Percentiles rank a stretch among this genome's conserved stretches.
phyloP scores from a whole-genome alignment of 2,888 invertebrate genomes.

The Tortricodes alternella region DNA sequence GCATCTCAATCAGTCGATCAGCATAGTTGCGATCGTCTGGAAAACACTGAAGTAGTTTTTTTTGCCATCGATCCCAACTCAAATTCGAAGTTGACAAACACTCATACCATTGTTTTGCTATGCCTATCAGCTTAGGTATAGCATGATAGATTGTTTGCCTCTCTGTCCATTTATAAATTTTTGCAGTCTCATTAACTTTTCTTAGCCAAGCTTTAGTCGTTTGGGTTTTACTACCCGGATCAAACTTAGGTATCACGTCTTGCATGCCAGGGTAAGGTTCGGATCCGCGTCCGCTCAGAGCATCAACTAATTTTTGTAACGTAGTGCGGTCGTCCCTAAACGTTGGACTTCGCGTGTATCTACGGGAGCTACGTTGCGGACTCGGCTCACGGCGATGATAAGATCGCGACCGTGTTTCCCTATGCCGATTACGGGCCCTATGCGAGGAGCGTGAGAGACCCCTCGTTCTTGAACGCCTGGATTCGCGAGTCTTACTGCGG shows the following conservation, averaged over 20 bases:
- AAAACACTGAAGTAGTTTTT: not conserved
- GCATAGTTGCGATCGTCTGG: conserved; percentile 6
- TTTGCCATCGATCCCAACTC: conserved; percentile 3
- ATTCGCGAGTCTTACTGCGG: not conserved
- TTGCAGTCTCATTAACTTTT: conserved; percentile 2
- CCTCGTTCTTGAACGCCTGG: not conserved
- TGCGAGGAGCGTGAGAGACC: not conserved
- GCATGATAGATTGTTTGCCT: conserved; percentile 4
- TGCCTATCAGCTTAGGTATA: not conserved
- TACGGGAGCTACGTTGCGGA: conserved; percentile 1
- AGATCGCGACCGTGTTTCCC: not conserved
- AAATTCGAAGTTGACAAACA: not conserved
- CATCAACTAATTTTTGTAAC: not conserved
- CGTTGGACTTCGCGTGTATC: not conserved
- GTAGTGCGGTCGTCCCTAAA: conserved; percentile 2
- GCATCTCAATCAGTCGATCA: conserved; percentile 3
- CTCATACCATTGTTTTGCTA: conserved; percentile 6
- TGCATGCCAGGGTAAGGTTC: not conserved
- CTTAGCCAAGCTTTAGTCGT: not conserved
- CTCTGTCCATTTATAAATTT: conserved; percentile 3
- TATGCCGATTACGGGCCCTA: not conserved
- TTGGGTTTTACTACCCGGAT: not conserved
- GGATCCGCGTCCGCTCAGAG: not conserved
- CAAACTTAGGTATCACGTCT: conserved; percentile 7
- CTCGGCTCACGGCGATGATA: not conserved